Evolutionary conservation across 2,113 vertebrate species (phyloP).

Genomic region (Forbesichthys papilliferus): DNA sequence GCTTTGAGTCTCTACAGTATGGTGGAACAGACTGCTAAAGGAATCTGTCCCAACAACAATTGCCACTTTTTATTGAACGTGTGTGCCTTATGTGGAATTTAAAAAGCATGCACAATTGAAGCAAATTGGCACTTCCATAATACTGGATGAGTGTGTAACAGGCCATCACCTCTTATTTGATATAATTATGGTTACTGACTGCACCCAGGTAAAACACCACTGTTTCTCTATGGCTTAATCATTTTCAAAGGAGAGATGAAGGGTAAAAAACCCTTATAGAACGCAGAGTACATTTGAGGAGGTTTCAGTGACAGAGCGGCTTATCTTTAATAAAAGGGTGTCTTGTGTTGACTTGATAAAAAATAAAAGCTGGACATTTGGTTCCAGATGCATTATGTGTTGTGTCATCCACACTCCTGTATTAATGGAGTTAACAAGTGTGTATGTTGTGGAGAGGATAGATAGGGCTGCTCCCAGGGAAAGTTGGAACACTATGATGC

Average conservation of each 20-base stretch:
- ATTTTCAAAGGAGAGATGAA: not conserved
- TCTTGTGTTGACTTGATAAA: constrained; percentile 25
- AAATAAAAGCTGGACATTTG: not conserved
- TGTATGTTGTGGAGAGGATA: not conserved
- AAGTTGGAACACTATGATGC: constrained; percentile 65
- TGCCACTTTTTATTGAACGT: constrained; percentile 57
- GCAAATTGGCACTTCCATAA: too few species aligned
- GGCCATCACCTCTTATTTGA: not conserved
- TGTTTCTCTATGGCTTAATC: too few species aligned
- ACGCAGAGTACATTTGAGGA: not conserved
- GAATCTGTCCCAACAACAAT: constrained; percentile 59
- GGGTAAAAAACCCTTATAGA: constrained; percentile 10
- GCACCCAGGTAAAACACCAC: too few species aligned
- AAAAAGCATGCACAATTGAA: not conserved
- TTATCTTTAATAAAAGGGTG: not conserved
- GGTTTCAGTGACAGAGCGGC: not conserved
- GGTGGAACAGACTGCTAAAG: constrained; percentile 56
- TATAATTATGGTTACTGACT: not conserved
- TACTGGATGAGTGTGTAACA: not conserved
- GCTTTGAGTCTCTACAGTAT: constrained; percentile 46
- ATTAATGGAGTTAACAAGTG: constrained; percentile 49
- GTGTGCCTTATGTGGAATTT: constrained; percentile 32
- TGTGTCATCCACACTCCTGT: constrained; percentile 28
- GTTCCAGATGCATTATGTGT: constrained; percentile 25
- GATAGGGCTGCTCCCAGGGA: constrained; percentile 39